Conservation (phyloP, 2,797 vertebrate species). For the Enteromius treurensis region DNA sequence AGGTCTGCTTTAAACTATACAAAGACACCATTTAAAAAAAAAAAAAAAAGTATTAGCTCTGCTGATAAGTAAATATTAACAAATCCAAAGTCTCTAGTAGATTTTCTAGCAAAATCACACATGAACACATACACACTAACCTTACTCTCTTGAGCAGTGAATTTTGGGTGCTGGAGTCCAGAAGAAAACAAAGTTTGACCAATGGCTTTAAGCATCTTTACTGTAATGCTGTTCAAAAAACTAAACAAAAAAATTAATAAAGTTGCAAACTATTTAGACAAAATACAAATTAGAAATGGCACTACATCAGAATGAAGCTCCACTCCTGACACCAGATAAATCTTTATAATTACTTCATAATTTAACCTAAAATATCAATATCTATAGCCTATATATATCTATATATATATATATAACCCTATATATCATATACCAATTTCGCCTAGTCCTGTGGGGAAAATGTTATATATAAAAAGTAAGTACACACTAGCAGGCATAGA, state of each 20-base stretch:
- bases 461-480: background rate
- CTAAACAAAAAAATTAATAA: background rate
- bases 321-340: background rate
- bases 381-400: too few species aligned
- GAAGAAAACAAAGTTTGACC: slow-evolving; percentile 72
- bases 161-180: slow-evolving; percentile 71
- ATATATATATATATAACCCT: too few species aligned
- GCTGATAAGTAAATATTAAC: background rate
- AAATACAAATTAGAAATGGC: background rate
- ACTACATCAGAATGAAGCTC: background rate
- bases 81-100: background rate
- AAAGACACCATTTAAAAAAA: background rate
- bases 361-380: background rate
- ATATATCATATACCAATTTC: too few species aligned
- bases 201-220: slow-evolving; percentile 74
- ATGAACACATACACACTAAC: slow-evolving; percentile 57
- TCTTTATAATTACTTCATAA: background rate
- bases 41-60: background rate
- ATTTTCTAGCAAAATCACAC: background rate
- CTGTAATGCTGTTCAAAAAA: background rate
- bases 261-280: background rate
- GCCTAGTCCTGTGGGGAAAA: too few species aligned
- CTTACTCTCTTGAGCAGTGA: slow-evolving; percentile 69
- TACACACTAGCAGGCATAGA: background rate
- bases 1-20: too few species aligned